Evolutionary conservation across 2,888 invertebrate species (phyloP).

Genomic region (Hedychridium roseum): DNA sequence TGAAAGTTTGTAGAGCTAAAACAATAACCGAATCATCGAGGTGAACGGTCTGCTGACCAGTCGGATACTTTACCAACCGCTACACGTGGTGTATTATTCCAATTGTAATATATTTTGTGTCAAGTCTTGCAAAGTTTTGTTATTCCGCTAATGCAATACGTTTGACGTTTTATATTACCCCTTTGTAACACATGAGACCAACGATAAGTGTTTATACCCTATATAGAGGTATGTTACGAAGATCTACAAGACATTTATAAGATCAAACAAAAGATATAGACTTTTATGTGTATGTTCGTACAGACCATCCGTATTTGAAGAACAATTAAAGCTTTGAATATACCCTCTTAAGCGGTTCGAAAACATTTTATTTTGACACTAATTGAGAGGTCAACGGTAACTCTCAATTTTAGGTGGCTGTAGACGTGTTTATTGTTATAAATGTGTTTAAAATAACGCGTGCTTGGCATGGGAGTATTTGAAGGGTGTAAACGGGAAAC

Average conservation of each 20-base stretch:
- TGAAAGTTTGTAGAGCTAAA: background rate
- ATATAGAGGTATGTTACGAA: no score
- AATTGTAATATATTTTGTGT: slow-evolving; percentile 62
- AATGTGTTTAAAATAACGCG: slow-evolving; percentile 29
- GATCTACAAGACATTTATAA: no score
- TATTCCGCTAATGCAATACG: slow-evolving; percentile 10
- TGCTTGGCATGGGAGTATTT: slow-evolving; percentile 24
- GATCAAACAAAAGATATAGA: no score
- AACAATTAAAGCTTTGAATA: no score
- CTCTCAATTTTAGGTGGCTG: no score
- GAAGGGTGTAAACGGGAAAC: slow-evolving; percentile 24
- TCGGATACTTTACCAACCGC: slow-evolving; percentile 44
- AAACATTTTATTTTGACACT: no score
- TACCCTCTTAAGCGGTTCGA: no score
- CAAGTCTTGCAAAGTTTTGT: slow-evolving; percentile 50
- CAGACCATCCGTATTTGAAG: no score
- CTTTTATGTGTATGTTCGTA: background rate
- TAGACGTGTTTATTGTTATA: no score
- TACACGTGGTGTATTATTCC: slow-evolving; percentile 56
- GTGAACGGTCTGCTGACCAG: slow-evolving; percentile 44
- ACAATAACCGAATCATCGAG: slow-evolving; percentile 25
- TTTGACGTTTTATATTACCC: slow-evolving; percentile 8
- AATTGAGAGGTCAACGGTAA: no score
- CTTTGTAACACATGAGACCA: no score
- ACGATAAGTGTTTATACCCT: no score